phyloP scores from a whole-genome alignment of 2,888 invertebrate species.

The Trachelus iudaicus region DNA sequence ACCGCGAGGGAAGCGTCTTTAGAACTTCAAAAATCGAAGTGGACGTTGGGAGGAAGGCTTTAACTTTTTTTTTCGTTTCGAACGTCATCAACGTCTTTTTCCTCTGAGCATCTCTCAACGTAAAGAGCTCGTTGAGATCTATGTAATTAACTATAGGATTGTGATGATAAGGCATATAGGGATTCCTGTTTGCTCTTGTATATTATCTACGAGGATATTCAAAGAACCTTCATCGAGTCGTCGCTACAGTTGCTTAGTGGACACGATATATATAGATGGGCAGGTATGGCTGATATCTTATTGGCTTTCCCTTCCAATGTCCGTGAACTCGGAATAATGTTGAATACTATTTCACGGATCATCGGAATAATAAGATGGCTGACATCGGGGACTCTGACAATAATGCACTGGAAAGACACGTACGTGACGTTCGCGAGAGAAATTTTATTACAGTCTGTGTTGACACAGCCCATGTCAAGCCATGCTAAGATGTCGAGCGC shows the following conservation, averaged over 20 bases:
- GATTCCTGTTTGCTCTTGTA: too few species aligned
- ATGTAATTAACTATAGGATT: neutral
- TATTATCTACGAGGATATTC: neutral
- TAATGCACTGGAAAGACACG: conserved; percentile 1
- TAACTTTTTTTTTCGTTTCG: neutral
- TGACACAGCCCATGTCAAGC: conserved; percentile 47
- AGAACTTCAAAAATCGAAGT: neutral
- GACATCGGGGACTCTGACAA: conserved; percentile 1
- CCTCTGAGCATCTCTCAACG: too few species aligned
- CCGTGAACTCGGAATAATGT: conserved; percentile 2
- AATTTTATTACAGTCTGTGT: conserved; percentile 53
- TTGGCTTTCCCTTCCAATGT: neutral
- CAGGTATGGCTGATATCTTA: neutral
- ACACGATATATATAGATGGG: neutral
- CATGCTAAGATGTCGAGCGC: conserved; percentile 38
- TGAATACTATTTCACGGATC: conserved; percentile 9
- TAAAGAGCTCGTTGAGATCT: neutral
- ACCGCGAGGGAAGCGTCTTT: neutral
- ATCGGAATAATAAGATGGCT: neutral
- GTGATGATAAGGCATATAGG: neutral
- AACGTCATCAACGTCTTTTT: neutral
- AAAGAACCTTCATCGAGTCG: neutral
- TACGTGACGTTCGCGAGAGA: conserved; percentile 4
- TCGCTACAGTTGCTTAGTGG: neutral
- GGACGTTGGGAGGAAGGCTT: neutral